Base-by-base conservation (phyloP, 2,113 vertebrate species). In the Archilochus colubris region DNA sequence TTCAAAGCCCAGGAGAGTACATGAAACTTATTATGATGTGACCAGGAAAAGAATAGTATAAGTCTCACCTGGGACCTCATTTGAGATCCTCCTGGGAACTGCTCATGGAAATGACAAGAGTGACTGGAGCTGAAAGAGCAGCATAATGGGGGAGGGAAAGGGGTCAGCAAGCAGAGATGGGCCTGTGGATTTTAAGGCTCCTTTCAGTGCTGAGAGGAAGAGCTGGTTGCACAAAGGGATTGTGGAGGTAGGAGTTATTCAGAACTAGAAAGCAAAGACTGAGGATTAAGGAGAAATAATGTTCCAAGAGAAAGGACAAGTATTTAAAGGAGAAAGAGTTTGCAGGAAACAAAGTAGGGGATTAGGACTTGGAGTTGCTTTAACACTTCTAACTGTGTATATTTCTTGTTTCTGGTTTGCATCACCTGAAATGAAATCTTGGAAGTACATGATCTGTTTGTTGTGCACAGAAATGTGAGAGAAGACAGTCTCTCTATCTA, bases 1-100 rank as follows among this genome's bases (percentile, higher is more conserved):
- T 95, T 96, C 90, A 97, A 95, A 96, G 80, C 76, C 61, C 14
- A 1, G 28, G 69, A 91, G 82, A 90, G 50, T 81, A 86, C 68
- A 88, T 84, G 83, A 90, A 94, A 94, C 69, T 92, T 95, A 94
- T 90, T 94, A 90, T 91, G 91, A 92, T 91, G 54, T 83, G 90
- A 79, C 82, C 69, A 46, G 58, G 89, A 66, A 91, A 95, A 91
- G 88, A 93, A 95, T 61, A 69, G 91, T 68, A 8, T 40, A 2
- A 68, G 28, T 88, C 89, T 91, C 79, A 91, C 82, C 43, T 90
- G 85, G 89, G 82, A 89, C 86, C 73, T 96, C 91, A 91, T 97
- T 93, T 88, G 82, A 95, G 76, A 48, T 91, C 72, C 57, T 91
- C 86, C 81, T 91, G 77, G 82, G 88, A 90, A n/a, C 62, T 75